phyloP scores from a whole-genome alignment of 2,797 vertebrate species.

The Psittacula echo region DNA sequence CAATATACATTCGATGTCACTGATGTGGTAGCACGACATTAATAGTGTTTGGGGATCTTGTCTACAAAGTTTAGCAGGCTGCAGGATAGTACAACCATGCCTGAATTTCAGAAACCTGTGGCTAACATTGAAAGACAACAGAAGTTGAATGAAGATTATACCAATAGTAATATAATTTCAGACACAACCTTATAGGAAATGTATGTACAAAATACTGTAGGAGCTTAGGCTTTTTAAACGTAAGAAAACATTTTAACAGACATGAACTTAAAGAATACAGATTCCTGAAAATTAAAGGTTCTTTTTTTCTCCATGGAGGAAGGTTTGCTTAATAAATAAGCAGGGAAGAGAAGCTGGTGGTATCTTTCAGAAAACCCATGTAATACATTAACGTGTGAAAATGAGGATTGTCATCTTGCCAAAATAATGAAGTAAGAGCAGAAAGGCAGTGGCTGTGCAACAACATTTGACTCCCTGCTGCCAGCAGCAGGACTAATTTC shows the following conservation, averaged over 20 bases:
- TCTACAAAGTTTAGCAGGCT: neutral
- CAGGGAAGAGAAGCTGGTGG: neutral
- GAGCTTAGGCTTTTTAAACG: conserved; percentile 7
- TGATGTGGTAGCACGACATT: neutral
- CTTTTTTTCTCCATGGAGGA: neutral
- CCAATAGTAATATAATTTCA: neutral
- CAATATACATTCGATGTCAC: neutral
- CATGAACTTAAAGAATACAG: conserved; percentile 13
- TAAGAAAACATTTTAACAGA: conserved; percentile 13
- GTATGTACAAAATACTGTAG: conserved; percentile 2
- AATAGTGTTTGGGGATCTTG: neutral
- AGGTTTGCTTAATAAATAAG: conserved; percentile 1
- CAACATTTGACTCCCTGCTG: neutral
- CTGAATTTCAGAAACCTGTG: neutral
- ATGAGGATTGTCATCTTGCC: neutral
- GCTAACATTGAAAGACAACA: neutral
- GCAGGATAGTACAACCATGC: neutral
- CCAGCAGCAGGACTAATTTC: neutral
- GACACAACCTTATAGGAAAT: neutral
- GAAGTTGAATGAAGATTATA: neutral
- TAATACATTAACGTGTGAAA: neutral
- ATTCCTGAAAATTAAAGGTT: conserved; percentile 38
- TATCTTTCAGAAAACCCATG: neutral
- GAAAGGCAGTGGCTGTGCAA: neutral
- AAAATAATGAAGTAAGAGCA: conserved; percentile 14